Percentiles rank a stretch among this genome's conserved stretches.
Conservation (phyloP, 2,113 vertebrate genomes). For the Abramis brama region DNA sequence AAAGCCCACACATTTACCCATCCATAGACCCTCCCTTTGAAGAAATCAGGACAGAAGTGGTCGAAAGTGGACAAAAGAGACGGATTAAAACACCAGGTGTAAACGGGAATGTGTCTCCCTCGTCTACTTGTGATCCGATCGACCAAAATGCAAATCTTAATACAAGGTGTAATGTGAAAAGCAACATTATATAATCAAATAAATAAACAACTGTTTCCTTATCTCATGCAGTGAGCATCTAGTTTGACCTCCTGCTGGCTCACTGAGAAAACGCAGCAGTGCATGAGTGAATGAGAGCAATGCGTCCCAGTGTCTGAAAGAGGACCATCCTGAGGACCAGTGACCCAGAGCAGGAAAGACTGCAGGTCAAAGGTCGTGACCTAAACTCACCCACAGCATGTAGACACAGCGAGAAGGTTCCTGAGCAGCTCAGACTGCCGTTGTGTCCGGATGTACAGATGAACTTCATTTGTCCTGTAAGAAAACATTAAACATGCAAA, state of each 20-base stretch:
- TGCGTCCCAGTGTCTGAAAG: slow-evolving; percentile 29
- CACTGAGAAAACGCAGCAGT: slow-evolving; percentile 25
- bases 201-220: not conserved
- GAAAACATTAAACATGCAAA: not conserved
- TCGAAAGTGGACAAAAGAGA: too few relatives aligned
- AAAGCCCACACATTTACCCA: too few relatives aligned
- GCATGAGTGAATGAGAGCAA: slow-evolving; percentile 31
- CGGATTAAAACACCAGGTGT: too few relatives aligned
- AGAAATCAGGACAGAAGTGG: too few relatives aligned
- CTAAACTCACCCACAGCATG: slow-evolving; percentile 38
- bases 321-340: slow-evolving; percentile 9
- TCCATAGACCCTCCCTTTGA: too few relatives aligned
- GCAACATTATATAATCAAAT: not conserved
- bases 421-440: not conserved
- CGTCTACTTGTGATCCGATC: too few relatives aligned
- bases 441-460: slow-evolving; percentile 29
- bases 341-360: slow-evolving; percentile 41
- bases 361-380: slow-evolving; percentile 38
- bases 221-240: not conserved
- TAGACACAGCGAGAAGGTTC: slow-evolving; percentile 9
- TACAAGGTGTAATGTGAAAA: too few relatives aligned
- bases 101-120: too few relatives aligned
- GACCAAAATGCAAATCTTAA: too few relatives aligned
- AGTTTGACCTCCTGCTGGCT: not conserved
- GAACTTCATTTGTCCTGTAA: not conserved